These are phyloP conservation scores for cat (Felis catus) DNA, from an alignment of 2,113 vertebrate genomes.

Conservation along the genomic window DNA sequence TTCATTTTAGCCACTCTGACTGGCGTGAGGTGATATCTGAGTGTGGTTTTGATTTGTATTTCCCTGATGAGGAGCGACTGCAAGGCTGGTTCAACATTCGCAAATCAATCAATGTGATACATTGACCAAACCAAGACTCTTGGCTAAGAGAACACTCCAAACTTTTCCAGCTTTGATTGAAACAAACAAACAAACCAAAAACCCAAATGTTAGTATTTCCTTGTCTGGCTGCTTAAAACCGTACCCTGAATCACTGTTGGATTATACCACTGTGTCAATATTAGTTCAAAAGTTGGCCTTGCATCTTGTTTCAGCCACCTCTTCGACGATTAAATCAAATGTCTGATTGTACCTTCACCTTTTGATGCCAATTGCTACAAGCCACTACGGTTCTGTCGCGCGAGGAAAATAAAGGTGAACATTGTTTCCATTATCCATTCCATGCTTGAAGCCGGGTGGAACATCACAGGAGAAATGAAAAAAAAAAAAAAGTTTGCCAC, in stretches of 20 bases:
- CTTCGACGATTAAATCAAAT: neutral
- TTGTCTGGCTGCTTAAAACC: neutral
- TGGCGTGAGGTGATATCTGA: too few species aligned
- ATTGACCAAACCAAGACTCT: neutral
- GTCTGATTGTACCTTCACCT: neutral
- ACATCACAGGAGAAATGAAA: neutral
- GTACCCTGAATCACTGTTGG: neutral
- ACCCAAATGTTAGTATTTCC: neutral
- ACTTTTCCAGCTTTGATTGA: neutral
- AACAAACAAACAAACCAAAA: neutral
- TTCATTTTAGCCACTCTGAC: too few species aligned
- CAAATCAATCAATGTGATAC: too few species aligned
- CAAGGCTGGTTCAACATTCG: too few species aligned
- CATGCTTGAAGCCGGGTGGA: neutral
- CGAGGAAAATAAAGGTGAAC: neutral
- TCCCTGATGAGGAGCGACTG: too few species aligned
- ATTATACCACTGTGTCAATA: neutral
- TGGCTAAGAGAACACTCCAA: neutral
- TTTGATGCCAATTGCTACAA: neutral
- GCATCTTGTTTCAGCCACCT: neutral
- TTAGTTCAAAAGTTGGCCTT: neutral
- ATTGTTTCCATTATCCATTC: neutral
- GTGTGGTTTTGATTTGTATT: too few species aligned
- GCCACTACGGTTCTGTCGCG: neutral
- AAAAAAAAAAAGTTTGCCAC: neutral